Conservation (phyloP, 2,888 invertebrate species). For the Nipponacmea schrenckii region DNA sequence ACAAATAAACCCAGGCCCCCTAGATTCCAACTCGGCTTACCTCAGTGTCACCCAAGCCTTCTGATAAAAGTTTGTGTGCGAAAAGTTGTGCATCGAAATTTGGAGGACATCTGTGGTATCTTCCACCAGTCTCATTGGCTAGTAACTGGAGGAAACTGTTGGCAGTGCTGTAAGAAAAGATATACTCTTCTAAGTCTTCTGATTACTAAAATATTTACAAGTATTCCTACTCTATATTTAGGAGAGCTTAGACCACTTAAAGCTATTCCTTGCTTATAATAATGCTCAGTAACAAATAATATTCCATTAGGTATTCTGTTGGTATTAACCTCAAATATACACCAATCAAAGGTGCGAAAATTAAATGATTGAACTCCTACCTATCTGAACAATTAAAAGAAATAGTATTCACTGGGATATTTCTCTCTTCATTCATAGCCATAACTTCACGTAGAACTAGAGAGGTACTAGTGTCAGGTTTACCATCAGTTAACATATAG, state of each 20-base stretch:
- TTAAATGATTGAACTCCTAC: constrained; percentile 35
- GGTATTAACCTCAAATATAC: no score
- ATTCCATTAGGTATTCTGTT: no score
- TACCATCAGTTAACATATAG: constrained; percentile 68
- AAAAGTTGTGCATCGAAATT: constrained; percentile 66
- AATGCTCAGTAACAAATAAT: no score
- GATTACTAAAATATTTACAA: no score
- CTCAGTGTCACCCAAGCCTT: constrained; percentile 63
- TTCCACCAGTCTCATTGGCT: constrained; percentile 64
- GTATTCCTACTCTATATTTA: no score
- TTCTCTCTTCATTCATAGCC: constrained; percentile 57
- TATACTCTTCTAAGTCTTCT: no score
- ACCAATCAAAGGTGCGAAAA: no score
- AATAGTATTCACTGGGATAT: constrained; percentile 65
- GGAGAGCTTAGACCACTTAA: no score
- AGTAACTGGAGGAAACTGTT: constrained; percentile 65
- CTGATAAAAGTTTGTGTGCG: constrained; percentile 65
- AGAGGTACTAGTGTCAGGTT: constrained; percentile 68
- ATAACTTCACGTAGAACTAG: constrained; percentile 63
- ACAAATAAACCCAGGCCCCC: no score
- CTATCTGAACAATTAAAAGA: constrained; percentile 68
- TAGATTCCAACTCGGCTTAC: no score
- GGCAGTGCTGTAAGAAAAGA: constrained; percentile 57
- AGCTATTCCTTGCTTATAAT: no score
- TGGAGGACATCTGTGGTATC: constrained; percentile 65